Evolutionary conservation across 2,113 vertebrate genomes (phyloP).

Genomic region (Clinocottus analis): DNA sequence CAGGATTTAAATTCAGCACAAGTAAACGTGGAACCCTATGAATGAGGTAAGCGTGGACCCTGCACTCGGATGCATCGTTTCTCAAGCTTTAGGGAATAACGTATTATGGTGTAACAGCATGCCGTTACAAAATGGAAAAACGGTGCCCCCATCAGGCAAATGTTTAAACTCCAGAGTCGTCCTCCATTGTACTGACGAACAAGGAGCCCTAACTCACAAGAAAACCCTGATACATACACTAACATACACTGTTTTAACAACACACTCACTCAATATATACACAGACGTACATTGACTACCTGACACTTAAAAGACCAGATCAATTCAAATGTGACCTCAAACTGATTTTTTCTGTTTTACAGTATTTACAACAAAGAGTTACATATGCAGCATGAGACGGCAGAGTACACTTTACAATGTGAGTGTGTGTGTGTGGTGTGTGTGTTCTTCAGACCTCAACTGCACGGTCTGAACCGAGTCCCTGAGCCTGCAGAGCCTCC

Average conservation of each 20-base stretch:
- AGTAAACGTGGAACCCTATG: constrained; percentile 15
- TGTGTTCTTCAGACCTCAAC: constrained; percentile 86
- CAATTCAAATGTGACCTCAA: constrained; percentile 13
- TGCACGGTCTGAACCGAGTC: constrained; percentile 88
- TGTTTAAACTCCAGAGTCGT: constrained; percentile 2
- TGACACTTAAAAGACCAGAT: constrained; percentile 16
- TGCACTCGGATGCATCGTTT: neutral
- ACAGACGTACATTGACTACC: constrained; percentile 20
- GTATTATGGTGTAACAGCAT: neutral
- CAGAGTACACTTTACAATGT: constrained; percentile 36
- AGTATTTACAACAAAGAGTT: constrained; percentile 69
- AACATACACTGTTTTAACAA: constrained; percentile 23
- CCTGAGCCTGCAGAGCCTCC: constrained; percentile 88
- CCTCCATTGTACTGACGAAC: constrained; percentile 1
- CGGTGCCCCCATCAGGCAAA: constrained; percentile 42
- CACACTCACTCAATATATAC: constrained; percentile 35
- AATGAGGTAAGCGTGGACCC: neutral
- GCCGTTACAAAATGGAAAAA: neutral
- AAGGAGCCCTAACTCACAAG: neutral
- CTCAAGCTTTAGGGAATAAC: neutral
- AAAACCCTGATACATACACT: constrained; percentile 9
- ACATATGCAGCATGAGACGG: constrained; percentile 54
- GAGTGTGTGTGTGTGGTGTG: constrained; percentile 7
- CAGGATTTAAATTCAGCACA: constrained; percentile 19
- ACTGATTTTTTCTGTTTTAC: constrained; percentile 52